These are phyloP conservation scores for Campaea margaritaria DNA, from an alignment of 2,888 invertebrate genomes.

Conservation along the genomic window DNA sequence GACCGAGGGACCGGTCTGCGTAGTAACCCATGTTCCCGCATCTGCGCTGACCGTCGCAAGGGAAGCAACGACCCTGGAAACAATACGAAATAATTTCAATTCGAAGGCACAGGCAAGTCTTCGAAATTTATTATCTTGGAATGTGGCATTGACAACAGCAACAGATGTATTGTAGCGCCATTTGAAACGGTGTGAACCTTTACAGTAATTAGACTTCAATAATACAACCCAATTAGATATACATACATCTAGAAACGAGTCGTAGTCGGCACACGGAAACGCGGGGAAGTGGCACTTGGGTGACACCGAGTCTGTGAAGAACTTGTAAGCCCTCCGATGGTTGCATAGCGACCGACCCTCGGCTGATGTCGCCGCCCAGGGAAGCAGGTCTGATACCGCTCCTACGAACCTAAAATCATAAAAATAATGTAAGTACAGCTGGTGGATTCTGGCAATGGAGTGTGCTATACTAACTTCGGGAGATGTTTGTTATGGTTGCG, in stretches of 20 bases:
- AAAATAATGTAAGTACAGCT: not conserved
- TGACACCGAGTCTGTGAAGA: conserved; percentile 97
- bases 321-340: conserved; percentile 96
- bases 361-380: conserved; percentile 87
- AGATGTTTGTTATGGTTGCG: too few relatives aligned
- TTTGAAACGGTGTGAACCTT: too few relatives aligned
- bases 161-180: too few relatives aligned
- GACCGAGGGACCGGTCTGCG: conserved; percentile 92
- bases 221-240: too few relatives aligned
- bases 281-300: conserved; percentile 96
- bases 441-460: too few relatives aligned
- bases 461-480: too few relatives aligned
- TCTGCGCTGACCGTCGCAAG: conserved; percentile 81
- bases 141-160: too few relatives aligned
- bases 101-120: not conserved
- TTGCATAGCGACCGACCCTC: conserved; percentile 96
- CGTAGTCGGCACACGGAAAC: conserved; percentile 94
- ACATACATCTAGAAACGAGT: conserved; percentile 89
- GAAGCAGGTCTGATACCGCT: conserved; percentile 95
- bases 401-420: conserved; percentile 88
- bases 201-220: too few relatives aligned
- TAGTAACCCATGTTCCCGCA: conserved; percentile 98
- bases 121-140: too few relatives aligned
- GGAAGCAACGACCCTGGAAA: conserved; percentile 79
- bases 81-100: not conserved